These are phyloP conservation scores for Scaptomyza parva DNA, from an alignment of 2,888 invertebrate species.

Conservation along the genomic window DNA sequence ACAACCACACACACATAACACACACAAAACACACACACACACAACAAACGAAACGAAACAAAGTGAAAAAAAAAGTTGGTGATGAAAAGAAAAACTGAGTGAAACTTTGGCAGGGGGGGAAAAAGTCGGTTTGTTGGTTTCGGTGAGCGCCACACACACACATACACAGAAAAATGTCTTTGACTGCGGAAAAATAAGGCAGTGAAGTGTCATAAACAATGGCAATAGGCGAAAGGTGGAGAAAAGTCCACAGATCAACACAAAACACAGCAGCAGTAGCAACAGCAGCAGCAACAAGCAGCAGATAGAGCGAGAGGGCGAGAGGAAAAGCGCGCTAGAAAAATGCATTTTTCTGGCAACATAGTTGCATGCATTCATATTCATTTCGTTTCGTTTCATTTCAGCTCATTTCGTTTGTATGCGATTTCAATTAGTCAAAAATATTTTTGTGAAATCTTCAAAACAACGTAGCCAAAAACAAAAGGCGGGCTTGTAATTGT, in stretches of 20 bases:
- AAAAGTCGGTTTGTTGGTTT: slow-evolving; percentile 54
- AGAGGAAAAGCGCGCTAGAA: background rate
- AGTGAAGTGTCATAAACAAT: slow-evolving; percentile 78
- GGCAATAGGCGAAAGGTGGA: slow-evolving; percentile 74
- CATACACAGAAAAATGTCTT: slow-evolving; percentile 79
- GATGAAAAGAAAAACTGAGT: slow-evolving; percentile 73
- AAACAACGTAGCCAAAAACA: slow-evolving; percentile 6
- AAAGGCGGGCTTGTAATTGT: slow-evolving; percentile 39
- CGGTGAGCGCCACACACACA: slow-evolving; percentile 61
- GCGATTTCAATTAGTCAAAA: slow-evolving; percentile 26
- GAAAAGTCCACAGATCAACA: slow-evolving; percentile 57
- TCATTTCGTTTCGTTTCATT: too few relatives aligned
- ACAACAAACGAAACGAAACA: slow-evolving; percentile 4
- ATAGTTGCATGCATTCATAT: slow-evolving; percentile 41
- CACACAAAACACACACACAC: too few relatives aligned
- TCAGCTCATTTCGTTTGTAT: too few relatives aligned
- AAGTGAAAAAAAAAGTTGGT: slow-evolving; percentile 31
- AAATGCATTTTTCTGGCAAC: slow-evolving; percentile 33
- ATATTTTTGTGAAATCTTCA: slow-evolving; percentile 51
- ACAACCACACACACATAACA: slow-evolving; percentile 51
- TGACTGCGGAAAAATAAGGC: slow-evolving; percentile 75
- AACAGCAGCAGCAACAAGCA: background rate
- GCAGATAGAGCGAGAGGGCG: background rate
- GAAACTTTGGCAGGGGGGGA: slow-evolving; percentile 74
- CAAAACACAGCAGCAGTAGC: background rate